phyloP scores from a whole-genome alignment of 1,140 invertebrate species.

The Arctopsyche grandis region DNA sequence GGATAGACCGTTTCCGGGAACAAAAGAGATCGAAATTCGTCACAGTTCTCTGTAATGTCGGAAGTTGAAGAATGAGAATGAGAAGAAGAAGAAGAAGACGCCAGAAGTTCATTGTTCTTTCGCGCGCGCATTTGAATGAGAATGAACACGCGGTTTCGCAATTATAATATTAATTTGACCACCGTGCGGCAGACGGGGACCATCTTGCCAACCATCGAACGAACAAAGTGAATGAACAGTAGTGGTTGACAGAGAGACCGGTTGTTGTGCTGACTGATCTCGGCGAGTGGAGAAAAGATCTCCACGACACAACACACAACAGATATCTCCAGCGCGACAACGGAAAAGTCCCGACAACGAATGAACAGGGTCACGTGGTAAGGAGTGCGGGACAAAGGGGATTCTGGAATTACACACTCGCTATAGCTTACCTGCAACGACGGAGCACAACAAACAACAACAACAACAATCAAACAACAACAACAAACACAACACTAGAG shows the following conservation, averaged over 20 bases:
- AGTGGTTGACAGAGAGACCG: conserved; percentile 22
- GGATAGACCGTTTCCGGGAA: not conserved
- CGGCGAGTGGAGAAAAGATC: not conserved
- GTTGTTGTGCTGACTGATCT: not conserved
- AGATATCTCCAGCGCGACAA: not conserved
- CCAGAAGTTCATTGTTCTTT: not conserved
- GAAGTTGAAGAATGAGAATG: not conserved
- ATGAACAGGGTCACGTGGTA: too few relatives aligned
- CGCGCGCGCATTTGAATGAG: not conserved
- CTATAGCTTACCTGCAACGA: too few relatives aligned
- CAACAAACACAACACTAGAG: too few relatives aligned
- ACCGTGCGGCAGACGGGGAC: not conserved
- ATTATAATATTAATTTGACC: not conserved
- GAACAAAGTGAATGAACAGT: conserved; percentile 25
- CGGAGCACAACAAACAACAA: too few relatives aligned
- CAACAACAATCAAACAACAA: too few relatives aligned
- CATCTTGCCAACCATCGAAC: not conserved
- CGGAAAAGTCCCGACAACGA: not conserved
- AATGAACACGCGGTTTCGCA: not conserved
- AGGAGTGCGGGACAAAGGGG: too few relatives aligned
- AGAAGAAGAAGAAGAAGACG: not conserved
- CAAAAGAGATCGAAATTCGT: not conserved
- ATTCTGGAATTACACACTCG: too few relatives aligned
- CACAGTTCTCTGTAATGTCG: too few relatives aligned
- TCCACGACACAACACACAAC: not conserved